Evolutionary conservation across 2,888 invertebrate genomes (phyloP).

Genomic region (Drepanosiphum platanoidis): DNA sequence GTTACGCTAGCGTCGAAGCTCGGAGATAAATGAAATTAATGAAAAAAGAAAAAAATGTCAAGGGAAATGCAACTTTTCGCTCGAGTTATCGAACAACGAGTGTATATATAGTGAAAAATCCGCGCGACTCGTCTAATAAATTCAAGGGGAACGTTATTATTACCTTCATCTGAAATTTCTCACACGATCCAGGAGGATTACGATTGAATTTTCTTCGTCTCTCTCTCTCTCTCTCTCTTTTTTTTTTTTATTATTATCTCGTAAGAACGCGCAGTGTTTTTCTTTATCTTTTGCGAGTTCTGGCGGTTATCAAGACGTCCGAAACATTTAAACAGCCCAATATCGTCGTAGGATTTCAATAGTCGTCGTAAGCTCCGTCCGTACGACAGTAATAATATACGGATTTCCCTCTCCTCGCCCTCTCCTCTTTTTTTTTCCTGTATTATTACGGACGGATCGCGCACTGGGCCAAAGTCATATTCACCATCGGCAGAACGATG

Average conservation of each 20-base stretch:
- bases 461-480: constrained; percentile 9
- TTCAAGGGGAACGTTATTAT: not conserved
- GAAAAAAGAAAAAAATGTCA: constrained; percentile 8
- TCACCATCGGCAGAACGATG: not conserved
- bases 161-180: not conserved
- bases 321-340: not conserved
- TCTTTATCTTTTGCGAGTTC: not conserved
- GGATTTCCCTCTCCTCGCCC: not conserved
- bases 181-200: constrained; percentile 5
- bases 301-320: not conserved
- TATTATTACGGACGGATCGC: not conserved
- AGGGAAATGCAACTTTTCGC: constrained; percentile 19
- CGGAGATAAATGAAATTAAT: not conserved
- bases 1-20: not conserved
- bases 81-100: not conserved
- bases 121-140: not conserved
- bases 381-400: not conserved
- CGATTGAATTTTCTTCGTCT: not conserved
- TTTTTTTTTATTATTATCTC: constrained; percentile 17
- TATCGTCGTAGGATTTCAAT: not conserved
- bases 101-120: not conserved
- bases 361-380: not conserved
- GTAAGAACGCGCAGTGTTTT: not conserved
- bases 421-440: too few species aligned
- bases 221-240: too few species aligned